Evolutionary conservation across 2,113 vertebrate genomes (phyloP).

Genomic region (Thymallus thymallus): DNA sequence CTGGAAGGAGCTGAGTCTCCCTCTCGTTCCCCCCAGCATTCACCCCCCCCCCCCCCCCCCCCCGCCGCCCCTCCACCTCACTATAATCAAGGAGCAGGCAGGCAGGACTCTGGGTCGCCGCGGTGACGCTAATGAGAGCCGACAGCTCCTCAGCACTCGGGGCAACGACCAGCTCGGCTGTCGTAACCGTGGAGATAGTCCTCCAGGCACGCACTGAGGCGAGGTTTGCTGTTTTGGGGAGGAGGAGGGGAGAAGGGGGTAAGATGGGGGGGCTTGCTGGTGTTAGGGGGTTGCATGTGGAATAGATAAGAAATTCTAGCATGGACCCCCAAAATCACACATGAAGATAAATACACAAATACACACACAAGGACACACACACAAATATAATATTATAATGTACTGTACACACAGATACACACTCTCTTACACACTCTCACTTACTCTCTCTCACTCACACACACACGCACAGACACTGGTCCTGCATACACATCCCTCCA

Average conservation of each 20-base stretch:
- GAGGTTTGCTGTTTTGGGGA: conserved; percentile 69
- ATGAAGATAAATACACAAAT: conserved; percentile 5
- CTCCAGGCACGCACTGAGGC: conserved; percentile 79
- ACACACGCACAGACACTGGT: conserved; percentile 15
- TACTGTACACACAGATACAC: conserved; percentile 20
- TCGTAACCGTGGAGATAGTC: conserved; percentile 74
- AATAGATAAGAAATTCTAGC: conserved; percentile 44
- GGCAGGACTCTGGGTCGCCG: conserved; percentile 51
- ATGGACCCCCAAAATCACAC: conserved; percentile 9
- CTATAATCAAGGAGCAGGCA: conserved; percentile 72
- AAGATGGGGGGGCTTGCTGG: conserved; percentile 47
- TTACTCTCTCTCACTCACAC: conserved; percentile 21
- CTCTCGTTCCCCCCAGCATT: background rate
- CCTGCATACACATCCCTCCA: conserved; percentile 31
- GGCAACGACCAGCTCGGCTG: conserved; percentile 81
- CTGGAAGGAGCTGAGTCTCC: conserved; percentile 45
- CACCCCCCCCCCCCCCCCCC: conserved; percentile 8
- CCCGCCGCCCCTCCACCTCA: conserved; percentile 61
- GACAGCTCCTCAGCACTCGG: conserved; percentile 77
- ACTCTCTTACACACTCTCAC: conserved; percentile 7
- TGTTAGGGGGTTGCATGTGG: conserved; percentile 43
- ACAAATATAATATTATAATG: background rate
- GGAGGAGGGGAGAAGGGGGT: conserved; percentile 24
- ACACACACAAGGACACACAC: conserved; percentile 24
- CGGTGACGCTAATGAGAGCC: conserved; percentile 75